phyloP scores from a whole-genome alignment of 2,888 invertebrate genomes.

The Perdita meconis region DNA sequence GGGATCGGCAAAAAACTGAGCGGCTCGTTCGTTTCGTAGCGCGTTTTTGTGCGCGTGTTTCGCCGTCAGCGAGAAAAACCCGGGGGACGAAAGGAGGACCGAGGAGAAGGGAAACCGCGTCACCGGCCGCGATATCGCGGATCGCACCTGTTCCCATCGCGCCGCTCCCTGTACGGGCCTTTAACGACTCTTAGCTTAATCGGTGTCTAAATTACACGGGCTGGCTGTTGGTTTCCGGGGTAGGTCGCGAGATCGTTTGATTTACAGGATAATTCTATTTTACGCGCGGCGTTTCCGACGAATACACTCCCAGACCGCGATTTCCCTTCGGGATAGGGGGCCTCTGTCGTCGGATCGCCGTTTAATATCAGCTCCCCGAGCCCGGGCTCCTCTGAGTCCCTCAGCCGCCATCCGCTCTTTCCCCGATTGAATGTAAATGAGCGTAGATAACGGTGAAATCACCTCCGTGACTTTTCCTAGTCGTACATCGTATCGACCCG shows the following conservation, averaged over 20 bases:
- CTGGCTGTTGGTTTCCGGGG: constrained; percentile 46
- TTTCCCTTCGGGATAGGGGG: constrained; percentile 4
- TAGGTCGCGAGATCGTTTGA: constrained; percentile 38
- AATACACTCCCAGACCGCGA: constrained; percentile 25
- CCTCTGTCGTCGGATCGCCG: constrained; percentile 2
- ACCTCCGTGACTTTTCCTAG: constrained; percentile 27
- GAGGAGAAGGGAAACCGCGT: constrained; percentile 39
- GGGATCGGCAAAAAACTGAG: constrained; percentile 64
- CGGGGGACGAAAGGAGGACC: constrained; percentile 26
- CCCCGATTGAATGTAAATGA: constrained; percentile 48
- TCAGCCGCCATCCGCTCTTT: constrained; percentile 11
- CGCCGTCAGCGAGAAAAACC: constrained; percentile 37
- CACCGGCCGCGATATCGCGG: constrained; percentile 44
- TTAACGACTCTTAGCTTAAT: constrained; percentile 60
- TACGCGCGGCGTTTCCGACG: constrained; percentile 29
- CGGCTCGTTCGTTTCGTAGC: constrained; percentile 67
- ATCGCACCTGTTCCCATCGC: constrained; percentile 57
- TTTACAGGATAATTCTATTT: constrained; percentile 55
- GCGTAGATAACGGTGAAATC: constrained; percentile 25
- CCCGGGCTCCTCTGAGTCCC: neutral
- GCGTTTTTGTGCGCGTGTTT: constrained; percentile 53
- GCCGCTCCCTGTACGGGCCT: constrained; percentile 24
- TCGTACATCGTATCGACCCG: neutral
- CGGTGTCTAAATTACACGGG: constrained; percentile 63
- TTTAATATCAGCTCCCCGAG: constrained; percentile 21